These are phyloP conservation scores for Agrochola circellaris DNA, from an alignment of 2,888 invertebrate genomes.

Conservation along the genomic window DNA sequence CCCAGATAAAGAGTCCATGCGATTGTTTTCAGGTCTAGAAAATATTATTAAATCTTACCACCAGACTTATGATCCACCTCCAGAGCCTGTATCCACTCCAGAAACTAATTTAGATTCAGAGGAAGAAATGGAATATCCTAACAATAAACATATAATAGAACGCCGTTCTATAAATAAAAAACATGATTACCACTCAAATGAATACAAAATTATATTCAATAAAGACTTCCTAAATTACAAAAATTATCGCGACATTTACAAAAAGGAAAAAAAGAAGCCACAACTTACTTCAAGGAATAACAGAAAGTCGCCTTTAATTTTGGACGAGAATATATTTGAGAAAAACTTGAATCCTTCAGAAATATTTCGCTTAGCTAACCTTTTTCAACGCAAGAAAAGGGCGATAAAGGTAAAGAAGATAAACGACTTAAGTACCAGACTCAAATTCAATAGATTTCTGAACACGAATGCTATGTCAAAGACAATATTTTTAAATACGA, in stretches of 20 bases:
- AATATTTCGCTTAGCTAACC: slow-evolving; percentile 75
- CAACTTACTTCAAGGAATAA: slow-evolving; percentile 8
- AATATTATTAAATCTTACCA: slow-evolving; percentile 80
- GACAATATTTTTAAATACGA: slow-evolving; percentile 75
- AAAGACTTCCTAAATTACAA: slow-evolving; percentile 71
- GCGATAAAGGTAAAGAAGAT: slow-evolving; percentile 74
- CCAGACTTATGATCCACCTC: slow-evolving; percentile 71
- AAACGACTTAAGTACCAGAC: slow-evolving; percentile 76
- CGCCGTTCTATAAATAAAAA: slow-evolving; percentile 68
- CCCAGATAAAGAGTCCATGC: slow-evolving; percentile 82
- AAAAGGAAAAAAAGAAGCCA: slow-evolving; percentile 55
- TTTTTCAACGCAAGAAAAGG: slow-evolving; percentile 78
- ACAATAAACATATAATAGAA: slow-evolving; percentile 67
- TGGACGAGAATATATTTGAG: slow-evolving; percentile 74
- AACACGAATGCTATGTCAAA: slow-evolving; percentile 79
- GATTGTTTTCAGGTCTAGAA: slow-evolving; percentile 82
- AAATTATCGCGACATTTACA: slow-evolving; percentile 74
- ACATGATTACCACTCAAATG: slow-evolving; percentile 75
- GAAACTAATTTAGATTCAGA: slow-evolving; percentile 45
- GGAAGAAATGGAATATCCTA: slow-evolving; percentile 34
- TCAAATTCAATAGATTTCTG: slow-evolving; percentile 76
- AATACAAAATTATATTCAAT: slow-evolving; percentile 74
- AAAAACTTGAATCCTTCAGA: slow-evolving; percentile 78
- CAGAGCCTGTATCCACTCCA: neutral
- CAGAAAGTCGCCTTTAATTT: slow-evolving; percentile 56